A percentile compares a stretch with the other conserved stretches of the same genome.
Conservation (phyloP, 1,140 invertebrate species). For the Meloidogyne floridensis region DNA sequence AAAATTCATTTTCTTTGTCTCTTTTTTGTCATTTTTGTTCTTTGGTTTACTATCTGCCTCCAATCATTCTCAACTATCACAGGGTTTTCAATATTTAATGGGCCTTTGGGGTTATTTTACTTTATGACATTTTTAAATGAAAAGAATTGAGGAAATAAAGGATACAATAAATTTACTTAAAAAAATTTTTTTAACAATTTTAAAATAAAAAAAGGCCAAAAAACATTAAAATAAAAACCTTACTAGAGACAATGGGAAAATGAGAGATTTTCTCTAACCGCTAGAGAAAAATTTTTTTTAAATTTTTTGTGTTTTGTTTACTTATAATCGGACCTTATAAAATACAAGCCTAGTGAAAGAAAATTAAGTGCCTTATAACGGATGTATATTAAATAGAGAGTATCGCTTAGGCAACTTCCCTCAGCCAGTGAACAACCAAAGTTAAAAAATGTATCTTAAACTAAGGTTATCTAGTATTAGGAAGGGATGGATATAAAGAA, state of each 20-base stretch:
- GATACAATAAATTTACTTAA: not conserved
- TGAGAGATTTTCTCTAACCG: not conserved
- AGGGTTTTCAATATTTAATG: too few relatives aligned
- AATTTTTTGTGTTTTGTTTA: not conserved
- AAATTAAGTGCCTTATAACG: too few relatives aligned
- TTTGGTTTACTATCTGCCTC: not conserved
- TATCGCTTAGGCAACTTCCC: too few relatives aligned
- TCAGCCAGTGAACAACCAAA: too few relatives aligned
- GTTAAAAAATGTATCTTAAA: too few relatives aligned
- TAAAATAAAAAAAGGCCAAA: not conserved
- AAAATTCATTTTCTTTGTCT: not conserved
- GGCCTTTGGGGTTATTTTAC: not conserved
- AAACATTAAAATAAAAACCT: not conserved
- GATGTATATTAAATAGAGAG: too few relatives aligned
- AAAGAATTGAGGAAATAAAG: not conserved
- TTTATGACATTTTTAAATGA: not conserved
- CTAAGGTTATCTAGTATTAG: too few relatives aligned
- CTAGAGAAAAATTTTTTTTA: not conserved
- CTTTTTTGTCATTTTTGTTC: constrained; percentile 2
- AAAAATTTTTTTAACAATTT: not conserved
- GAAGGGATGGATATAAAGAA: too few relatives aligned
- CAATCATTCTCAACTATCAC: not conserved
- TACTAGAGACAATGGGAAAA: not conserved
- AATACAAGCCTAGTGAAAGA: not conserved
- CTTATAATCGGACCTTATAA: not conserved